phyloP scores from a whole-genome alignment of 2,113 vertebrate species.

The Istiophorus platypterus region DNA sequence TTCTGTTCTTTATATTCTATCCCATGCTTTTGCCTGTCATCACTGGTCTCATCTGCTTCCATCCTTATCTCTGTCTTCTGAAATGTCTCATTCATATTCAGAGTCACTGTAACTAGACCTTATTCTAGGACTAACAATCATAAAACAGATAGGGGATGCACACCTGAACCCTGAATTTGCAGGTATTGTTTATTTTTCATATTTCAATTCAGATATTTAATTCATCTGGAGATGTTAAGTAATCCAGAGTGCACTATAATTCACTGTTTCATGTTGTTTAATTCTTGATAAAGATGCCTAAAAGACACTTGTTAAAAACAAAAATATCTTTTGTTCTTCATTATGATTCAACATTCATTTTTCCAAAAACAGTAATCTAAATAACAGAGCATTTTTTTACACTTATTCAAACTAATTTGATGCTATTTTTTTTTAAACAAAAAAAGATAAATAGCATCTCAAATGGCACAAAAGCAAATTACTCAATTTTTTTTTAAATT shows the following conservation, averaged over 20 bases:
- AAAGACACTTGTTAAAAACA: neutral
- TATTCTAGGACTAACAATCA: no score
- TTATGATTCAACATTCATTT: neutral
- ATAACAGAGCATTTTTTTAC: neutral
- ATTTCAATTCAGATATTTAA: no score
- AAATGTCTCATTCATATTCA: no score
- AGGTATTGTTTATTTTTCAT: neutral
- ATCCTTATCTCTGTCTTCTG: no score
- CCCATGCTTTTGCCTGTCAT: no score
- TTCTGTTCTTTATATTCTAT: no score
- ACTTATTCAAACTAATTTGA: neutral
- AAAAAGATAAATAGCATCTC: neutral
- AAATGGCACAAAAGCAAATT: neutral
- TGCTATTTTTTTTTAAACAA: no score
- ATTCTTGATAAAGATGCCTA: neutral
- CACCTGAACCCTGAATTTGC: neutral
- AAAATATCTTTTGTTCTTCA: neutral
- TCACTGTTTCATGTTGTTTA: neutral
- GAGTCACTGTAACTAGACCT: no score
- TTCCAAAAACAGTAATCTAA: neutral
- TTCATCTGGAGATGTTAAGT: neutral
- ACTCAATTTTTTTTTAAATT: neutral
- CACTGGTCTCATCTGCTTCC: no score
- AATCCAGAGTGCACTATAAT: no score
- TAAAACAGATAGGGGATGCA: neutral